Percentiles rank a stretch among this genome's conserved stretches.
Evolutionary conservation across 2,113 vertebrate genomes (phyloP).

Genomic region (Nothobranchius kuhntae): DNA sequence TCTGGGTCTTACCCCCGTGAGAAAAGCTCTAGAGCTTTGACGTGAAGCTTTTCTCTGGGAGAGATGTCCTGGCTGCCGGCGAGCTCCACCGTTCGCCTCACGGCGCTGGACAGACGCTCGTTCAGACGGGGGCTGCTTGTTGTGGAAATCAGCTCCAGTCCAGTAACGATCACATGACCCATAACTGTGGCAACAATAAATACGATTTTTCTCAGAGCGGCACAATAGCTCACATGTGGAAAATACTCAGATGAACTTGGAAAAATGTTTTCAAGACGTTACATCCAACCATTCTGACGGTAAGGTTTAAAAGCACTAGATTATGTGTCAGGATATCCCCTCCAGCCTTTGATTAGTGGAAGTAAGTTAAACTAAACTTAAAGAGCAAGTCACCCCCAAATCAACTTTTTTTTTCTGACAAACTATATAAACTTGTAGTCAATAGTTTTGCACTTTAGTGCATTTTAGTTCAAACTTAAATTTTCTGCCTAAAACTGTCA

Average conservation of each 20-base stretch:
- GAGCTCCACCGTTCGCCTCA: slow-evolving; percentile 81
- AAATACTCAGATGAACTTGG: slow-evolving; percentile 1
- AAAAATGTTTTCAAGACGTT: neutral
- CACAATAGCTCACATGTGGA: neutral
- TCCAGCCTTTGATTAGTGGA: too few relatives aligned
- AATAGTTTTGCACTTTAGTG: too few relatives aligned
- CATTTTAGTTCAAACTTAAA: too few relatives aligned
- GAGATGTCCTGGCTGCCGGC: slow-evolving; percentile 81
- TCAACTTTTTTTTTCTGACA: too few relatives aligned
- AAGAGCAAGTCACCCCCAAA: too few relatives aligned
- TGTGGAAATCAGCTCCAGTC: slow-evolving; percentile 84
- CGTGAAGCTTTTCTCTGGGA: slow-evolving; percentile 85
- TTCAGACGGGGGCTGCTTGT: slow-evolving; percentile 79
- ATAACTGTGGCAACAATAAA: slow-evolving; percentile 78
- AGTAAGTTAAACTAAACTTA: too few relatives aligned
- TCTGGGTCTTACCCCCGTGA: slow-evolving; percentile 84
- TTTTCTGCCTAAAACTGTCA: too few relatives aligned
- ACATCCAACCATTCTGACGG: neutral
- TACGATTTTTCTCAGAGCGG: slow-evolving; percentile 5
- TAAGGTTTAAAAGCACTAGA: too few relatives aligned
- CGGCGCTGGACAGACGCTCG: slow-evolving; percentile 76
- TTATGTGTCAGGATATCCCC: too few relatives aligned
- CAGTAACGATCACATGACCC: slow-evolving; percentile 88
- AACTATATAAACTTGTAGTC: too few relatives aligned
- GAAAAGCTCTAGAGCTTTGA: slow-evolving; percentile 84